Percentiles rank a stretch among this genome's conserved stretches.
Evolutionary conservation across 2,797 vertebrate genomes (phyloP).

Genomic region (Hydrolagus colliei): DNA sequence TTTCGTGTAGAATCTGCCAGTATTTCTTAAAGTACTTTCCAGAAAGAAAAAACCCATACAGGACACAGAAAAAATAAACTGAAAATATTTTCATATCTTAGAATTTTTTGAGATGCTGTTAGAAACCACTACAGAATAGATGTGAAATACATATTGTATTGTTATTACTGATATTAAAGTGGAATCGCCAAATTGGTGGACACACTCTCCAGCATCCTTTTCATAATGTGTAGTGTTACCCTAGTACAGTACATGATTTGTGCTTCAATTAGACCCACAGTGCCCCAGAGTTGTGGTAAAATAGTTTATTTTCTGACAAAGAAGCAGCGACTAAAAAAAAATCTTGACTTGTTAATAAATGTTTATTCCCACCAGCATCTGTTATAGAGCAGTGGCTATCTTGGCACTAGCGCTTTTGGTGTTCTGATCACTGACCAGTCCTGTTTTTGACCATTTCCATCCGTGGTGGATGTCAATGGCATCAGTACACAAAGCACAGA

Average conservation of each 20-base stretch:
- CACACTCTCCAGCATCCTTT: neutral
- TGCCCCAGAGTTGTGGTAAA: neutral
- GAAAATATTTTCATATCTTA: neutral
- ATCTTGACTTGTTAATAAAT: neutral
- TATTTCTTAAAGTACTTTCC: neutral
- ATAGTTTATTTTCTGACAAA: neutral
- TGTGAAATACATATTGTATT: neutral
- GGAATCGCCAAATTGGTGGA: neutral
- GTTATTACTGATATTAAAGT: constrained; percentile 3
- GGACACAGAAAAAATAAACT: neutral
- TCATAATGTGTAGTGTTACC: neutral
- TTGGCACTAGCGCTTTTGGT: no score
- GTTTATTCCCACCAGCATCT: neutral
- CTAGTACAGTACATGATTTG: neutral
- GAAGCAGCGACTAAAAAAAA: neutral
- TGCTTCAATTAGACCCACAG: no score
- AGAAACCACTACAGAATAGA: neutral
- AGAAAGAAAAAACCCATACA: neutral
- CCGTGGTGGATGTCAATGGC: no score
- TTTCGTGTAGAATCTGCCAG: constrained; percentile 2
- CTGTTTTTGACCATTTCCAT: no score
- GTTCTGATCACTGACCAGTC: no score
- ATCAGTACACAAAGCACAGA: neutral
- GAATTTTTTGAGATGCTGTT: neutral
- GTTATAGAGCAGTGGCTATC: neutral